Evolutionary conservation across 2,113 vertebrate genomes (phyloP).

Genomic region (Trogon melanurus): DNA sequence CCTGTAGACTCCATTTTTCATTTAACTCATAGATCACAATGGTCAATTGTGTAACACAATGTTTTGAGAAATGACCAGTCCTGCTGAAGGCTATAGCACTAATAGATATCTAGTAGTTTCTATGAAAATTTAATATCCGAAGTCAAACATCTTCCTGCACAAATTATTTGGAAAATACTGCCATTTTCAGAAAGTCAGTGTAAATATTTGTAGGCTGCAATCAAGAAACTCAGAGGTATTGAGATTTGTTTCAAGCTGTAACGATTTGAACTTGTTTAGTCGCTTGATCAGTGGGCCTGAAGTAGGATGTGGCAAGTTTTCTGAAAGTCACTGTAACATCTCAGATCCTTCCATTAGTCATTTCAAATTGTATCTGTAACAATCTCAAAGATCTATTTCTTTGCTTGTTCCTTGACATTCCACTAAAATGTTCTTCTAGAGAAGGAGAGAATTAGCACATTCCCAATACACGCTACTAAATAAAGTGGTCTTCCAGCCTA

Average conservation of each 20-base stretch:
- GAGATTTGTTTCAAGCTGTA: not conserved
- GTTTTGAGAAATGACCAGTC: not conserved
- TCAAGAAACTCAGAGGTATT: not conserved
- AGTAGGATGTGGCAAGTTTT: not conserved
- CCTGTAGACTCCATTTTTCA: not conserved
- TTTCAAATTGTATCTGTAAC: not conserved
- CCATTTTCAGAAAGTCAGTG: not conserved
- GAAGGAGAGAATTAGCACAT: not conserved
- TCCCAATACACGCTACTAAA: not conserved
- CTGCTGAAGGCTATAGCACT: not conserved
- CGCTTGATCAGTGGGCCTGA: not conserved
- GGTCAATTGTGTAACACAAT: not conserved
- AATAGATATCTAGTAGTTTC: not conserved
- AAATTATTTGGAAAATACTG: not conserved
- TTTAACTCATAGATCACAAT: not conserved
- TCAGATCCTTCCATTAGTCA: not conserved
- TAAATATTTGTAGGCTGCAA: constrained; percentile 3
- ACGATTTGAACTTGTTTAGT: not conserved
- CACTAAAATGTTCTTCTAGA: not conserved
- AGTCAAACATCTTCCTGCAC: not conserved
- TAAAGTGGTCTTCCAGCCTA: not conserved
- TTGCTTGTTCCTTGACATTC: not conserved
- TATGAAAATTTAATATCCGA: constrained; percentile 15
- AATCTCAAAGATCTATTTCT: not conserved
- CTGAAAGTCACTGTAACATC: not conserved